Evolutionary conservation across 2,888 invertebrate genomes (phyloP), one percentile per base, ranked within the genome.

Genomic region (Eucera pruinosa): DNA sequence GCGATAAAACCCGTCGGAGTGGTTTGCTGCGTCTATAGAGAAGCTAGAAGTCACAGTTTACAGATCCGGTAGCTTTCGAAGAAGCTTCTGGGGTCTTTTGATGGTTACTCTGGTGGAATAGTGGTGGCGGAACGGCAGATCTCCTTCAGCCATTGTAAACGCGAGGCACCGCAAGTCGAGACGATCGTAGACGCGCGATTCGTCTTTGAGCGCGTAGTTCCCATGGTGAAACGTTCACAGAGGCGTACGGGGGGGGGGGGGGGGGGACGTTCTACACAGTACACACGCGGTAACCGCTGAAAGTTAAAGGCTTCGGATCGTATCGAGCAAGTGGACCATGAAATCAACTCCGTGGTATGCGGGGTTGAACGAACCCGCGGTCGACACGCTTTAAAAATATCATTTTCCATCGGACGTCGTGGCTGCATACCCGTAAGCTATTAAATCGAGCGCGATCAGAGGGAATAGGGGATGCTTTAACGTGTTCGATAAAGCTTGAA

Each of bases 281-380:
- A 33, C 71, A 50, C 73, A 23, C 55, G n/a, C n/a, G 25, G 45
- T 60, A 71, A 67, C 66, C 61, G 41, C 23, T 27, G 57, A 68
- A 67, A 66, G 67, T 76, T 76, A 55, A 73, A 62, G 39, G 66
- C 23, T 27, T 43, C 2, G 43, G 41, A 48, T 65, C 62, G 70
- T 64, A 61, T 65, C 61, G 60, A 57, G 33, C 41, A 67, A 78
- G 62, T 69, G 68, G 50, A 47, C 45, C 64, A 64, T 73, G 69
- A 78, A 78, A 81, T 81, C 64, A 50, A 81, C n/a, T 52, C 25
- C 18, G 54, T 45, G 52, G 61, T 61, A 45, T 52, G 43, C 58
- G 41, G 52, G 73, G 52, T 62, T 48, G 52, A 69, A 62, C 65
- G 64, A 76, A 76, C 54, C 39, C 64, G 20, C 25, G 33, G 52